phyloP scores from a whole-genome alignment of 1,140 invertebrate species.

The Stenopsyche tienmushanensis region DNA sequence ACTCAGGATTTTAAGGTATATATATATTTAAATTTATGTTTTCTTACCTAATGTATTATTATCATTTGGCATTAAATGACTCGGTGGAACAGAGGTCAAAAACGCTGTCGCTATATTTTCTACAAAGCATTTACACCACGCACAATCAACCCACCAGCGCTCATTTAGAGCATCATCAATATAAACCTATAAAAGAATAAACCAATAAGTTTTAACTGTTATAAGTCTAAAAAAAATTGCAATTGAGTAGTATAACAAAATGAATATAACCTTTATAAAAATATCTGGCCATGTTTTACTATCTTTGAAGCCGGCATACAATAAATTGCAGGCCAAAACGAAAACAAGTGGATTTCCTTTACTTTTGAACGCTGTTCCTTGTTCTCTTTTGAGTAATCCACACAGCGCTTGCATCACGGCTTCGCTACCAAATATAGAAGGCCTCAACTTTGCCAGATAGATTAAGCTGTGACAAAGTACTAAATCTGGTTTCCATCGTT shows the following conservation, averaged over 20 bases:
- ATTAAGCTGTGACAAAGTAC: slow-evolving; percentile 75
- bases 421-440: slow-evolving; percentile 78
- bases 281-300: slow-evolving; percentile 75
- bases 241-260: background rate
- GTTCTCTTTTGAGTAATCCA: slow-evolving; percentile 79
- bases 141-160: slow-evolving; percentile 88
- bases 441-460: slow-evolving; percentile 78
- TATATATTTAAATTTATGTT: too few relatives aligned
- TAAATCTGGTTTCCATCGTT: slow-evolving; percentile 77
- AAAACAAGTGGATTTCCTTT: slow-evolving; percentile 82
- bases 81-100: slow-evolving; percentile 75
- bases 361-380: slow-evolving; percentile 68
- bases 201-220: background rate
- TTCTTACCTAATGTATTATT: slow-evolving; percentile 51
- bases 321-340: slow-evolving; percentile 81
- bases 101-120: slow-evolving; percentile 91
- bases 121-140: slow-evolving; percentile 88
- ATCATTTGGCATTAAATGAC: slow-evolving; percentile 52
- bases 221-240: background rate
- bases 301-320: slow-evolving; percentile 79
- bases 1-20: too few relatives aligned
- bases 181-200: slow-evolving; percentile 65
- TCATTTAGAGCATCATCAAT: slow-evolving; percentile 94
- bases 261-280: slow-evolving; percentile 65
- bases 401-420: slow-evolving; percentile 77